Evolutionary conservation across 2,888 invertebrate genomes (phyloP), one percentile per base, ranked within the genome.

Genomic region (Stenotaenia linearis): DNA sequence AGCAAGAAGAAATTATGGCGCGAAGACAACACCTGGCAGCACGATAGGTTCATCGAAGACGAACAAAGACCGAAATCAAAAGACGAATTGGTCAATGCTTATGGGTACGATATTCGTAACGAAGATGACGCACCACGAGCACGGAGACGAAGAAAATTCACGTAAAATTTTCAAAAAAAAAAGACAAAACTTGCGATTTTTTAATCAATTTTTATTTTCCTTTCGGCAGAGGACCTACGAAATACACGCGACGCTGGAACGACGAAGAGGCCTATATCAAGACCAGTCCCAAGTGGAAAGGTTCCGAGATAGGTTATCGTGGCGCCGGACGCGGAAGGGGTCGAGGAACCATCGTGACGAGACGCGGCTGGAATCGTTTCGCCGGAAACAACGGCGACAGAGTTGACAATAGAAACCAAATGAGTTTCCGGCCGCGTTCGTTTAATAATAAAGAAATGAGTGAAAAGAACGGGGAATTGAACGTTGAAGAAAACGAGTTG

Each of bases 61-160:
- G 86, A 87, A 78, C 93, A 98, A 88, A 91, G 91, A 76, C 96
- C 96, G 7, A 97, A 97, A 87, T 91, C 92, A 40, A 90, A 92
- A 40, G 90, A 94, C 37, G 97, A 97, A 87, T 85, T 97, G 78
- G 91, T 96, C 15, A 90, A 92, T 0, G 90, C 92, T 78, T 97
- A 97, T 86, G 97, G 97, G 0, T 98, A 97, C 86, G 97, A 98
- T 84, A 98, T 98, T 82, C 89, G 97, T 77, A 94, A 93, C 84
- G 96, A 96, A 85, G 96, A 96, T 84, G 93, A 94, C 0, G 94
- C 96, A 1, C 96, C 96, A 0, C 81, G 85, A 61, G 91, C 94
- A 84, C 94, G 96, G 0, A 88, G 96, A 79, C 90, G 96, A 82
- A 89, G 95, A 83, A 89, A 94, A 88, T 96, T 96, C 86, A 95